Conservation (phyloP, 2,797 vertebrate genomes). For the Lutjanus argentimaculatus region DNA sequence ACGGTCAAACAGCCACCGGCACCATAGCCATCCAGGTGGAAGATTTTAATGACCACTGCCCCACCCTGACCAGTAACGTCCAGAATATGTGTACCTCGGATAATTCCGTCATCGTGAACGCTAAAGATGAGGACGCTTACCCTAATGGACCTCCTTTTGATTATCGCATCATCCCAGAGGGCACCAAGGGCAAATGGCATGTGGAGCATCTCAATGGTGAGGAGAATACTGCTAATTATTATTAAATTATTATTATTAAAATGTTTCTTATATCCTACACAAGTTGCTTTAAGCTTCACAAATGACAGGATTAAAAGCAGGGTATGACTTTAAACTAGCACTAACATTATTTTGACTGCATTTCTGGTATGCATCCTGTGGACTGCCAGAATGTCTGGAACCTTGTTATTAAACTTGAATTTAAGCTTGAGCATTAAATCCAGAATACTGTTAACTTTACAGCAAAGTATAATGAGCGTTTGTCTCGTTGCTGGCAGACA, state of each 20-base stretch:
- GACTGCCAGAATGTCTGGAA: background rate
- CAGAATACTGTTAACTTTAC: background rate
- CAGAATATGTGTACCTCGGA: constrained; percentile 82
- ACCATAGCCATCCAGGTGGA: constrained; percentile 73
- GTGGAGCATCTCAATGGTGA: constrained; percentile 88
- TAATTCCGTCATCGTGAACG: constrained; percentile 84
- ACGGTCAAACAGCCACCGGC: constrained; percentile 88
- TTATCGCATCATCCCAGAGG: constrained; percentile 85
- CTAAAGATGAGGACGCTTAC: constrained; percentile 85
- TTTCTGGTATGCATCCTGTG: background rate
- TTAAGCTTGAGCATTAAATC: background rate
- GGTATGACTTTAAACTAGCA: background rate
- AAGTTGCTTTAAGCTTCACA: background rate
- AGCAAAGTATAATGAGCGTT: background rate
- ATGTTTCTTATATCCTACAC: background rate
- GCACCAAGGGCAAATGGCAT: constrained; percentile 85
- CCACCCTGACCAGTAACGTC: constrained; percentile 78
- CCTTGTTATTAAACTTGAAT: background rate
- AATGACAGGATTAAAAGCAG: background rate
- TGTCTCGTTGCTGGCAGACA: constrained; percentile 69
- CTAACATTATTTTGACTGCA: background rate
- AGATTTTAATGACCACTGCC: constrained; percentile 91
- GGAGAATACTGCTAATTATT: constrained; percentile 36
- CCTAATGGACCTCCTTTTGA: constrained; percentile 90
- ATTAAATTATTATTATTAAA: no score